A percentile compares a stretch with the other conserved stretches of the same genome.
phyloP scores from a whole-genome alignment of 2,888 invertebrate genomes.

The Mongoloraphidia duomilia region DNA sequence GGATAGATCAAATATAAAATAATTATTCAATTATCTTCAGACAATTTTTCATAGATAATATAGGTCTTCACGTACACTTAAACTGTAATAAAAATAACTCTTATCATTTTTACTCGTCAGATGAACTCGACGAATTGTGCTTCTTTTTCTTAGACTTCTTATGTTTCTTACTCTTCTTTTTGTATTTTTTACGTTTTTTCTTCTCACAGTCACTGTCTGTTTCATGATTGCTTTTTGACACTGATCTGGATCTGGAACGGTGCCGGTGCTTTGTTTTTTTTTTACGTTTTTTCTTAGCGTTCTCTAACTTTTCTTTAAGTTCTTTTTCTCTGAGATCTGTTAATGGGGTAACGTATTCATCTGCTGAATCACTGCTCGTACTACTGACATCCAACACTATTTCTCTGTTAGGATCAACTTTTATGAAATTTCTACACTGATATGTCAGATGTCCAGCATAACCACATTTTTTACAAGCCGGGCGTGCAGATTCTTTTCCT shows the following conservation, averaged over 20 bases:
- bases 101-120: neutral
- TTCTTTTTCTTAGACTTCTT: constrained; percentile 19
- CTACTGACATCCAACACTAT: constrained; percentile 87
- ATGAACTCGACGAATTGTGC: constrained; percentile 7
- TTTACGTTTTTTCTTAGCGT: constrained; percentile 42
- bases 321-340: constrained; percentile 68
- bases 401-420: constrained; percentile 87
- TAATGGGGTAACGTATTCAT: constrained; percentile 70
- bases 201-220: constrained; percentile 20
- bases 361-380: constrained; percentile 78
- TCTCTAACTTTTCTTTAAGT: constrained; percentile 51
- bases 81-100: constrained; percentile 21
- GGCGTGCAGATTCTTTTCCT: constrained; percentile 62
- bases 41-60: too few species aligned
- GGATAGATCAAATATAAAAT: too few species aligned
- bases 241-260: constrained; percentile 15
- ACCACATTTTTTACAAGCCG: constrained; percentile 90
- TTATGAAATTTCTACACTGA: constrained; percentile 90
- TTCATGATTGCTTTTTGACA: constrained; percentile 19
- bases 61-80: too few species aligned
- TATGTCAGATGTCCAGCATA: constrained; percentile 92
- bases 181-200: constrained; percentile 18
- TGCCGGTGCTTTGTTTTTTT: constrained; percentile 31
- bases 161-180: constrained; percentile 16
- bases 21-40: too few species aligned